phyloP scores from a whole-genome alignment of 2,797 vertebrate genomes.

The Brotula barbata region DNA sequence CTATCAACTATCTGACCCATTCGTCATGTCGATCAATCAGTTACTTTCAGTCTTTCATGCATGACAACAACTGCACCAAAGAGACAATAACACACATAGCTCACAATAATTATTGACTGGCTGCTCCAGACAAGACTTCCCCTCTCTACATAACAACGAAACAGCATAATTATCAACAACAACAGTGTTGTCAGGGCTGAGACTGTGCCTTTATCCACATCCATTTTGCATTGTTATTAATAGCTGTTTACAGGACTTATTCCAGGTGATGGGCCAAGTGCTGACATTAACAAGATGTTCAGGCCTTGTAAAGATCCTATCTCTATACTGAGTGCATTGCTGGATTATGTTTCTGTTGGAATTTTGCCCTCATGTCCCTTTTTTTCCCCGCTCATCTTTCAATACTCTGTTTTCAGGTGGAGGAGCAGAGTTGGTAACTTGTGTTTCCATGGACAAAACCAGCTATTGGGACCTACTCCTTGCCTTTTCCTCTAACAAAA shows the following conservation, averaged over 20 bases:
- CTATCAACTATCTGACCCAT: slow-evolving; percentile 34
- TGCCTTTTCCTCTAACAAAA: no score
- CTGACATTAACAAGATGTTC: slow-evolving; percentile 75
- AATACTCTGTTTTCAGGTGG: slow-evolving; percentile 19
- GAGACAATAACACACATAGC: slow-evolving; percentile 23
- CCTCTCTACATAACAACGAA: slow-evolving; percentile 43
- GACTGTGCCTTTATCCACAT: slow-evolving; percentile 45
- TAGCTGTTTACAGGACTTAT: slow-evolving; percentile 69
- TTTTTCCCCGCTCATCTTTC: slow-evolving; percentile 31
- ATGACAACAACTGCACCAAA: slow-evolving; percentile 34
- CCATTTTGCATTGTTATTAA: slow-evolving; percentile 71
- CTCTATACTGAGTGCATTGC: slow-evolving; percentile 63
- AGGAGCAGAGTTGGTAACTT: no score
- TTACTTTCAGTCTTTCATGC: slow-evolving; percentile 24
- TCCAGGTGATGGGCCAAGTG: slow-evolving; percentile 70
- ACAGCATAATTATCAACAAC: slow-evolving; percentile 63
- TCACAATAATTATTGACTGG: slow-evolving; percentile 60
- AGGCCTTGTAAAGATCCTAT: slow-evolving; percentile 74
- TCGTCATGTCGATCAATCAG: slow-evolving; percentile 49
- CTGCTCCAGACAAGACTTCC: slow-evolving; percentile 34
- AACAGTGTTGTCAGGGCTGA: slow-evolving; percentile 60
- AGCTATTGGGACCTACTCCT: no score
- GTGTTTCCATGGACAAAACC: no score
- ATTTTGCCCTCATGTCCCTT: slow-evolving; percentile 57
- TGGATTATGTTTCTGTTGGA: slow-evolving; percentile 73